Evolutionary conservation across 2,888 invertebrate species (phyloP).

Genomic region (Hypomecis atomaria): DNA sequence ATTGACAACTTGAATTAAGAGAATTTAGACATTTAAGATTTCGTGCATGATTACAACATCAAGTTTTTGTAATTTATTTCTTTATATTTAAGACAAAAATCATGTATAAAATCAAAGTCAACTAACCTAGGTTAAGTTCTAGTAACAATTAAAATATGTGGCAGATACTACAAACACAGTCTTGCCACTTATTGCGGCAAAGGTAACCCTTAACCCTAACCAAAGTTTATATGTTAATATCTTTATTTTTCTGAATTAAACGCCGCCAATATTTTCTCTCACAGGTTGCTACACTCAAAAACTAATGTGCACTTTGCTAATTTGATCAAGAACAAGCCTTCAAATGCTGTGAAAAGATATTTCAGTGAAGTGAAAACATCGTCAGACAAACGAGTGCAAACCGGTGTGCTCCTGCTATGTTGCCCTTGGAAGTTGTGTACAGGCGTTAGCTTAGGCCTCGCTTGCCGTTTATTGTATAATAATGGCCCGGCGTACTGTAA

Average conservation of each 20-base stretch:
- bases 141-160: slow-evolving; percentile 61
- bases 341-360: slow-evolving; percentile 61
- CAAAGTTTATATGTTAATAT: slow-evolving; percentile 1
- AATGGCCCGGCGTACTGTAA: slow-evolving; percentile 88
- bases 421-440: slow-evolving; percentile 78
- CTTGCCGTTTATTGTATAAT: slow-evolving; percentile 61
- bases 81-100: slow-evolving; percentile 11
- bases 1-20: not conserved
- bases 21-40: slow-evolving; percentile 32
- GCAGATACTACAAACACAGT: slow-evolving; percentile 70
- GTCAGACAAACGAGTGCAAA: slow-evolving; percentile 61
- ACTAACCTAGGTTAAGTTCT: slow-evolving; percentile 1
- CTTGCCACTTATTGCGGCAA: slow-evolving; percentile 65
- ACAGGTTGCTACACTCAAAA: slow-evolving; percentile 66
- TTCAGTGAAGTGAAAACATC: slow-evolving; percentile 61
- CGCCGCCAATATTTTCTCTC: slow-evolving; percentile 44
- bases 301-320: slow-evolving; percentile 61
- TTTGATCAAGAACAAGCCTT: slow-evolving; percentile 65
- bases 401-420: slow-evolving; percentile 59
- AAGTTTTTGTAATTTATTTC: slow-evolving; percentile 8
- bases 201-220: slow-evolving; percentile 54
- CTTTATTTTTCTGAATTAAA: slow-evolving; percentile 14
- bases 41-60: slow-evolving; percentile 8
- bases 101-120: slow-evolving; percentile 6
- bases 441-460: slow-evolving; percentile 75